These are phyloP conservation scores for Pristis pectinata DNA, from an alignment of 2,797 vertebrate species.

Conservation along the genomic window DNA sequence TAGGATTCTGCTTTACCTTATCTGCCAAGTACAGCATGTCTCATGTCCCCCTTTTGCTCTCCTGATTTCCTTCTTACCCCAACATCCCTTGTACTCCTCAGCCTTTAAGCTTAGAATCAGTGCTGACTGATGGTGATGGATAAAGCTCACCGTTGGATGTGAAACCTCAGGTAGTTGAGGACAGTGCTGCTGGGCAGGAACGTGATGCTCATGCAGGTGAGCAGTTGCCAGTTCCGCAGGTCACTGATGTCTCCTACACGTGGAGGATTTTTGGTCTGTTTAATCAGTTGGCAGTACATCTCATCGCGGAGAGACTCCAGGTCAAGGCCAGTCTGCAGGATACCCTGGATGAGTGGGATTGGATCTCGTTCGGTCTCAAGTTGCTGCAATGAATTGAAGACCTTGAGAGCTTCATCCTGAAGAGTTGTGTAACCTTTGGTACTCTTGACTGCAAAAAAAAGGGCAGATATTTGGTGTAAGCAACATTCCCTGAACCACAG, in stretches of 20 bases:
- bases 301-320: constrained; percentile 85
- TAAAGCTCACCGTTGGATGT: constrained; percentile 77
- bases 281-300: constrained; percentile 94
- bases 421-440: constrained; percentile 75
- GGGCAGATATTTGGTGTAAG: neutral
- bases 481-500: neutral
- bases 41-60: no score
- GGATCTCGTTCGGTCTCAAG: constrained; percentile 75
- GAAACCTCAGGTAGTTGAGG: constrained; percentile 79
- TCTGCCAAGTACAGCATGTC: no score
- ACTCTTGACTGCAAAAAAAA: neutral
- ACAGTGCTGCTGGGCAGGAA: constrained; percentile 76
- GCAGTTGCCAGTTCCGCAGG: constrained; percentile 94
- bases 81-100: no score
- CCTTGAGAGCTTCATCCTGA: constrained; percentile 84
- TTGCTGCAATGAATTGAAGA: constrained; percentile 92
- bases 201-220: constrained; percentile 95
- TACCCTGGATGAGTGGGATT: constrained; percentile 84
- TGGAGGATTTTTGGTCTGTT: constrained; percentile 81
- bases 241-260: constrained; percentile 41
- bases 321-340: constrained; percentile 93
- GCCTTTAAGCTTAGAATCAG: no score
- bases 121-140: no score
- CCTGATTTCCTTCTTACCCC: no score
- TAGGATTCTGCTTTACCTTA: no score